Evolutionary conservation across 2,888 invertebrate species (phyloP), one percentile per base, ranked within the genome.

Genomic region (Salpingus planirostris): DNA sequence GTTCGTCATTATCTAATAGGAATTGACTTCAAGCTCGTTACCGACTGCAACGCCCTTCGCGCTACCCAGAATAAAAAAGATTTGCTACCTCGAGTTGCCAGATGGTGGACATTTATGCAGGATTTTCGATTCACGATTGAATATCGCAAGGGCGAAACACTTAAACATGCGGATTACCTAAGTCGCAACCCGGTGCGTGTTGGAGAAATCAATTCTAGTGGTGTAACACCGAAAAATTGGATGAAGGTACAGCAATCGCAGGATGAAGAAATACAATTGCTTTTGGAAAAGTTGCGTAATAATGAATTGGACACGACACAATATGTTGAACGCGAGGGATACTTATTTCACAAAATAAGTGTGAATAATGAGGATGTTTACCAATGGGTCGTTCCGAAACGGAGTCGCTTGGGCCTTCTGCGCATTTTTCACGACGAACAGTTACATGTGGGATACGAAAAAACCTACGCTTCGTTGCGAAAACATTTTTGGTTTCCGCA

Each of bases 401-500:
- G 8, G 8, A 18, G 21, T 8, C 21, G 21, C 8, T 8, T 18
- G 21, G 21, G 21, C 8, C 8, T 18, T 7, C 21, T 18, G 6
- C 21, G 21, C 8, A 7, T 18, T 6, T 18, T 18, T 18, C 21
- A 18, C 8, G 21, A 18, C 8, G 21, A 18, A 8, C 21, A 18
- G 8, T 7, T 18, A 8, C 21, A 18, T 18, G 8, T 18, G 6
- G 21, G 21, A 6, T 18, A 18, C 2, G 10, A 27, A 7, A 33
- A 36, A 27, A 32, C 32, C 8, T 1, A 14, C 13, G n/a, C n/a
- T n/a, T n/a, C n/a, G n/a, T n/a, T n/a, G n/a, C n/a, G n/a, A n/a
- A n/a, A n/a, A n/a, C n/a, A 25, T 18, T 34, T 34, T 24, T 34
- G 34, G 24, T 34, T 34, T 30, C 34, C 34, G 3, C 2, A 25